phyloP scores from a whole-genome alignment of 2,888 invertebrate species.

The Hetaerina titia region DNA sequence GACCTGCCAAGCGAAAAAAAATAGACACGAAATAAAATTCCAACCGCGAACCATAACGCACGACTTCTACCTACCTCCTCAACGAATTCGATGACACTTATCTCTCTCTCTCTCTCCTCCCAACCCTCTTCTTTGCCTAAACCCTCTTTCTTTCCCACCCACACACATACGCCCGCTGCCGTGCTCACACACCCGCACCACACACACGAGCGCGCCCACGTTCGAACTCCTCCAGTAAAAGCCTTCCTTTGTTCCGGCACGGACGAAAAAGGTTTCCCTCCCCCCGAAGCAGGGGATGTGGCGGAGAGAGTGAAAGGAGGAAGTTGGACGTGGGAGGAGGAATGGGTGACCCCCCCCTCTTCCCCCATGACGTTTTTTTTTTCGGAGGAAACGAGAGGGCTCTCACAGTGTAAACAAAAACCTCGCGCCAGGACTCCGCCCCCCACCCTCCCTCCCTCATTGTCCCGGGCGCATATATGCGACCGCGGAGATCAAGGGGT shows the following conservation, averaged over 20 bases:
- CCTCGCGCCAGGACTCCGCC: background rate
- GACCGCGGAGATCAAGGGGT: slow-evolving; percentile 7
- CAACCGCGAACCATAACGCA: background rate
- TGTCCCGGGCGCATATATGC: background rate
- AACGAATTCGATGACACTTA: background rate
- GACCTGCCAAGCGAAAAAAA: background rate
- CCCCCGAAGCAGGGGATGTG: background rate
- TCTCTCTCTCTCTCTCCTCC: background rate
- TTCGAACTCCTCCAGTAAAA: slow-evolving; percentile 51
- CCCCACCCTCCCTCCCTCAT: background rate
- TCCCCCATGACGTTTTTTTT: background rate
- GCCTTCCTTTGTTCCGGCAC: slow-evolving; percentile 30
- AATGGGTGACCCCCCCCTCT: background rate
- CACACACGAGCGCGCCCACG: background rate
- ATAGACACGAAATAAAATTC: background rate
- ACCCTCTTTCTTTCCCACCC: background rate
- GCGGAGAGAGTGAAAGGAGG: slow-evolving; percentile 5
- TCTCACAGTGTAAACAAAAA: slow-evolving; percentile 40
- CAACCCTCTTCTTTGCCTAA: background rate
- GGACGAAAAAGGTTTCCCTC: background rate
- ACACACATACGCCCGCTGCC: background rate
- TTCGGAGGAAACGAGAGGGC: background rate
- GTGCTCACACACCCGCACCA: background rate
- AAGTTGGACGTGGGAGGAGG: background rate
- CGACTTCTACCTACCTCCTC: background rate